Percentiles rank a stretch among this genome's conserved stretches.
Conservation (phyloP, 2,797 vertebrate genomes). For the Thaleichthys pacificus region DNA sequence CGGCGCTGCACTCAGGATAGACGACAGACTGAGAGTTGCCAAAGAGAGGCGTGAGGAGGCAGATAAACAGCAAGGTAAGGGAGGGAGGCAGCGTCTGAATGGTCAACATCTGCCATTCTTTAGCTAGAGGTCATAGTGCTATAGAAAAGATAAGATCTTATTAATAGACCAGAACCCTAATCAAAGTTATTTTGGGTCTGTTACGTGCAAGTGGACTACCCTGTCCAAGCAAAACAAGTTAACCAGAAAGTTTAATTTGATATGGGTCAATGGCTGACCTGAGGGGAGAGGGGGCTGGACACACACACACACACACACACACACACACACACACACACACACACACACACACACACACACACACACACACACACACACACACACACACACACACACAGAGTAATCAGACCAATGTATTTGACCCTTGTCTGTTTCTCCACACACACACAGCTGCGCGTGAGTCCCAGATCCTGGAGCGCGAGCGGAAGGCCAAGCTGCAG, state of each 20-base stretch:
- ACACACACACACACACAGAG: background rate
- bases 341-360: background rate
- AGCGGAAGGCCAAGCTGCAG: constrained; percentile 86
- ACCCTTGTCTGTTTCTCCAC: background rate
- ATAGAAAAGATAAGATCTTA: no score
- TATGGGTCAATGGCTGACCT: no score
- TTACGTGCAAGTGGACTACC: no score
- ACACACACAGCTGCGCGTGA: constrained; percentile 80
- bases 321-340: background rate
- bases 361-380: background rate
- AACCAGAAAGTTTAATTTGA: no score
- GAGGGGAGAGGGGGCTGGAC: background rate
- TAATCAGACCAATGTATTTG: no score
- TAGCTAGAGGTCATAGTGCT: background rate
- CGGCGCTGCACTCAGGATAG: constrained; percentile 86
- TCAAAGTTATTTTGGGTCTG: no score
- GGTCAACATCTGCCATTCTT: background rate
- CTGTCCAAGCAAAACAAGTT: no score
- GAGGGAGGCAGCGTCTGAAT: background rate
- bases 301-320: background rate
- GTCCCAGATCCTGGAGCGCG: constrained; percentile 88
- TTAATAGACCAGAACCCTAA: no score
- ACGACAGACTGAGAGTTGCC: constrained; percentile 88
- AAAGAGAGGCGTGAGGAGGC: constrained; percentile 90
- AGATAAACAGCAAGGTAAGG: constrained; percentile 86